phyloP scores from a whole-genome alignment of 2,113 vertebrate species.

The Amphiprion ocellaris region DNA sequence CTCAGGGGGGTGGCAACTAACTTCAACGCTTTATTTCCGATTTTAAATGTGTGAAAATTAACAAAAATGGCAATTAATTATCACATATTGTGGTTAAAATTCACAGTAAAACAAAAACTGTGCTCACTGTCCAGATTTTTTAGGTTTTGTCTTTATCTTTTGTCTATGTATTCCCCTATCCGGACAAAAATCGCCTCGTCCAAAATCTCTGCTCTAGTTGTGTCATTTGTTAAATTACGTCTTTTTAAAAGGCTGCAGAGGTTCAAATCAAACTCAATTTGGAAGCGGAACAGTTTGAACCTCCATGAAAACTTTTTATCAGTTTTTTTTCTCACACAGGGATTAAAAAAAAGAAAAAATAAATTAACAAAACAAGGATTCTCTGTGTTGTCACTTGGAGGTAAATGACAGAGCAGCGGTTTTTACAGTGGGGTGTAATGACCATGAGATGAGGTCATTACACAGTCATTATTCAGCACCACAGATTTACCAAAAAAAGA shows the following conservation, averaged over 20 bases:
- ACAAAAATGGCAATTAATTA: fast-evolving
- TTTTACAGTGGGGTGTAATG: constrained; percentile 50
- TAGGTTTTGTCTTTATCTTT: fast-evolving
- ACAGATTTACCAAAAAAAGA: constrained; percentile 34
- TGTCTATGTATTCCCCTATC: neutral
- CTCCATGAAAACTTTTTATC: neutral
- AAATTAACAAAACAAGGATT: neutral
- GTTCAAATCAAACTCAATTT: constrained; percentile 13
- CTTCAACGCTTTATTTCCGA: fast-evolving
- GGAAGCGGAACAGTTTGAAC: constrained; percentile 17
- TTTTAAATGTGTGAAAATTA: fast-evolving
- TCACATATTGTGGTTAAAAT: fast-evolving
- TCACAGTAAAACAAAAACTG: fast-evolving
- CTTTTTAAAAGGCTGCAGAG: constrained; percentile 54
- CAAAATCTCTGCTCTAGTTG: constrained; percentile 61
- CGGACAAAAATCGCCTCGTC: constrained; percentile 41
- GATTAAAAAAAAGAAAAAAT: neutral
- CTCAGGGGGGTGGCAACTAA: neutral
- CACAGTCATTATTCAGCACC: constrained; percentile 47
- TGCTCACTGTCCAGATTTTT: fast-evolving
- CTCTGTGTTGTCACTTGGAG: constrained; percentile 49
- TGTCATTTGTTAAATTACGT: constrained; percentile 78
- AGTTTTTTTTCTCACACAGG: neutral
- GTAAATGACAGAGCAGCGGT: constrained; percentile 57
- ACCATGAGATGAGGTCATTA: constrained; percentile 60